Evolutionary conservation across 2,797 vertebrate species (phyloP), one percentile per base, ranked within the genome.

Genomic region (Morus bassanus): DNA sequence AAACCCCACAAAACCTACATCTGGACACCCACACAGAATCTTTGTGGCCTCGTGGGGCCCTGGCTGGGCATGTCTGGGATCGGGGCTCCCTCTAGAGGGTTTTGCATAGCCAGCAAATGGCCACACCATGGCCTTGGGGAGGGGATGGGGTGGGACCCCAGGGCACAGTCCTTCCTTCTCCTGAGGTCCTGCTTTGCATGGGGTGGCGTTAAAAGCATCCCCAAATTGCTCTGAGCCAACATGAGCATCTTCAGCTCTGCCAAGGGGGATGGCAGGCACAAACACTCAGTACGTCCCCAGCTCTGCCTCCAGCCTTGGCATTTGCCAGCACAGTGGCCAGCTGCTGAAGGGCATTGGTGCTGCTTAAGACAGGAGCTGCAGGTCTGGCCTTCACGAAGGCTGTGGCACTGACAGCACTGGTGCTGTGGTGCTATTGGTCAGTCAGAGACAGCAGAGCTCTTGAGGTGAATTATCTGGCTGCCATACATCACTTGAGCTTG

Each of bases 51-150:
- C 19, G 1, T 1, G 19, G 33, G 59, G 51, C 78, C 46, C 50
- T 0, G 23, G 21, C 21, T 1, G 4, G n/a, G 19, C 25, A 91
- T 94, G 68, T 22, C 61, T 93, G 76, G 64, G 45, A 75, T 80
- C 39, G 2, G 64, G 75, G 94, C 95, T 96, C 96, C 94, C 95
- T 96, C 96, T 96, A 95, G 93, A 95, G 96, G 91, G 72, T 59
- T 85, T 57, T 61, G 37, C 24, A 23, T 28, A 57, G 19, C 10
- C 77, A 25, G 25, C 73, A 51, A 48, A 67, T 5, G 68, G 23
- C 22, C 18, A 2, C 2, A 1, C 9, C 12, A 0, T 0, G 33
- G 19, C 28, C 28, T 14, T 28, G n/a, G 53, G 53, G 35, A 89
- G 7, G 3, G 10, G 1, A 6, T 4, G 4, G 10, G 46, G 4